Evolutionary conservation across 1,140 invertebrate species (phyloP).

Genomic region (Cyclina sinensis): DNA sequence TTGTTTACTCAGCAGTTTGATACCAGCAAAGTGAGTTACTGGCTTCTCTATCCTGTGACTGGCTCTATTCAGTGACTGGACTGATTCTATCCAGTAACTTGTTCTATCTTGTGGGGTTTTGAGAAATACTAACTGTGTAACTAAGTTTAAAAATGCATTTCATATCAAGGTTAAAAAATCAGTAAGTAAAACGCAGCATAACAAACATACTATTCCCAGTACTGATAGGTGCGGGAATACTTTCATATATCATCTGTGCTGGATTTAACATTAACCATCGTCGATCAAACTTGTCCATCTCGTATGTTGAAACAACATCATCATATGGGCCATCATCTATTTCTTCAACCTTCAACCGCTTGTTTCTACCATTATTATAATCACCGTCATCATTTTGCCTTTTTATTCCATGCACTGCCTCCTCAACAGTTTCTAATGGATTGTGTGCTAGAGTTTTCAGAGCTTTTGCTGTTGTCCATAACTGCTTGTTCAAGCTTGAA

Average conservation of each 20-base stretch:
- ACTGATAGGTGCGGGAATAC: constrained; percentile 93
- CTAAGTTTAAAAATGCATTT: too few species aligned
- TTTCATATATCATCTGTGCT: constrained; percentile 94
- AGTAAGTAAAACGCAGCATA: too few species aligned
- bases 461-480: neutral
- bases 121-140: too few species aligned
- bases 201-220: constrained; percentile 82
- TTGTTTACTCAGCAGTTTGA: too few species aligned
- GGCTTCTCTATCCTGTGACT: too few species aligned
- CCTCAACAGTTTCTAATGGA: neutral
- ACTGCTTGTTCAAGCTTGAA: neutral
- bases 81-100: too few species aligned
- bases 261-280: constrained; percentile 93
- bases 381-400: neutral
- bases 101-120: too few species aligned
- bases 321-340: neutral
- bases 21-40: too few species aligned
- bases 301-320: constrained; percentile 34
- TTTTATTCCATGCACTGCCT: neutral
- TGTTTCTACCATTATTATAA: neutral
- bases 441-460: neutral
- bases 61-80: too few species aligned
- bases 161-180: too few species aligned
- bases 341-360: neutral
- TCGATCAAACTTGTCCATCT: constrained; percentile 87